Evolutionary conservation across 2,797 vertebrate species (phyloP).

Genomic region (Anisognathus igniventris): DNA sequence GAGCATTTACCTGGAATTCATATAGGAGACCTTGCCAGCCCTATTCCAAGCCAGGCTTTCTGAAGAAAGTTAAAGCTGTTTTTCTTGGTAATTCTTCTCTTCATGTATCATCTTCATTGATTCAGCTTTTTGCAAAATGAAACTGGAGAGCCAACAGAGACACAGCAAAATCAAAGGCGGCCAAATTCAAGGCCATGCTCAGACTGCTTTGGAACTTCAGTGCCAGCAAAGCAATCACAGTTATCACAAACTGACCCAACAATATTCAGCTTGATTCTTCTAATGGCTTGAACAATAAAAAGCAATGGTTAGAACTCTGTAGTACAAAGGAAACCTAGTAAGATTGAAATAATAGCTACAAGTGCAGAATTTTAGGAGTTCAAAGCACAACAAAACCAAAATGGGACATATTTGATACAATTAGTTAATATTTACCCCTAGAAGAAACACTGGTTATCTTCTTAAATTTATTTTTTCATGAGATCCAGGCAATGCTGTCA

Average conservation of each 20-base stretch:
- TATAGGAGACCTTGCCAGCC: not conserved
- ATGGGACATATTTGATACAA: not conserved
- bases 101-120: not conserved
- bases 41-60: not conserved
- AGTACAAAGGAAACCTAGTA: not conserved
- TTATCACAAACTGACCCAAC: not conserved
- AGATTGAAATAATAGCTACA: not conserved
- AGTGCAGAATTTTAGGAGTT: not conserved
- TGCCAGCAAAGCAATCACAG: constrained; percentile 8
- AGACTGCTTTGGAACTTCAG: not conserved
- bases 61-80: not conserved
- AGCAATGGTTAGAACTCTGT: not conserved
- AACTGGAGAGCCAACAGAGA: constrained; percentile 14
- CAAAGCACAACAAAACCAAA: not conserved
- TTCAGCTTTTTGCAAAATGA: constrained; percentile 32
- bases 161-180: not conserved
- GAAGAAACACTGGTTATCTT: not conserved
- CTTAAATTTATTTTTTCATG: not conserved
- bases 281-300: constrained; percentile 14
- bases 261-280: not conserved
- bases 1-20: constrained; percentile 6
- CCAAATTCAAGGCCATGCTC: not conserved
- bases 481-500: not conserved
- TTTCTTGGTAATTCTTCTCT: constrained; percentile 12
- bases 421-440: not conserved